phyloP scores from a whole-genome alignment of 2,888 invertebrate species.

The Hesperia comma region DNA sequence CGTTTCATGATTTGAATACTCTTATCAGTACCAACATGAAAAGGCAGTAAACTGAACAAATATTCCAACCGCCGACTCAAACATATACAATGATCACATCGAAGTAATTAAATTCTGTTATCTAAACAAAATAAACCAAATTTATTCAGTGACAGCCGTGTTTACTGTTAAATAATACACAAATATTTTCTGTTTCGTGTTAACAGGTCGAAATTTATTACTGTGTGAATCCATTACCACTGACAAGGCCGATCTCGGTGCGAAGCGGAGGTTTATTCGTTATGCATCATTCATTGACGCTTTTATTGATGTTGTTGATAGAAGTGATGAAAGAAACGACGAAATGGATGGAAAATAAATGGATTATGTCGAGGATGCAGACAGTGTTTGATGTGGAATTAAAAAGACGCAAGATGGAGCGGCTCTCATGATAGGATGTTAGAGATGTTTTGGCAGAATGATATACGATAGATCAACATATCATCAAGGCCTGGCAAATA shows the following conservation, averaged over 20 bases:
- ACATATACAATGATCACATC: conserved; percentile 68
- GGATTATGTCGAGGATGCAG: conserved; percentile 41
- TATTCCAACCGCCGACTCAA: conserved; percentile 56
- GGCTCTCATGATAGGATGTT: conserved; percentile 43
- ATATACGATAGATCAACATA: conserved; percentile 62
- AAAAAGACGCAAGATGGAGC: conserved; percentile 43
- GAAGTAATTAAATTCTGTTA: conserved; percentile 73
- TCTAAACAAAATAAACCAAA: conserved; percentile 70
- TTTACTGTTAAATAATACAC: conserved; percentile 71
- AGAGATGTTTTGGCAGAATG: conserved; percentile 59
- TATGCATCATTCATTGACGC: conserved; percentile 50
- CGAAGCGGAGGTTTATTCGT: conserved; percentile 42
- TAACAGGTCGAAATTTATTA: conserved; percentile 73
- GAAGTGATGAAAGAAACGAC: conserved; percentile 38
- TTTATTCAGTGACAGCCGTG: conserved; percentile 71
- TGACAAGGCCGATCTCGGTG: conserved; percentile 47
- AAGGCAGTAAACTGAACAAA: conserved; percentile 49
- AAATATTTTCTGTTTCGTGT: conserved; percentile 70
- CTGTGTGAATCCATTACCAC: conserved; percentile 58
- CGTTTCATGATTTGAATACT: conserved; percentile 58
- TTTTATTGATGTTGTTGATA: conserved; percentile 40
- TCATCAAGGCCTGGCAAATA: conserved; percentile 65
- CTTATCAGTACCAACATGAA: conserved; percentile 56
- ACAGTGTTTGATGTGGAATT: conserved; percentile 45
- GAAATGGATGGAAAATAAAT: conserved; percentile 44